Base-by-base conservation (phyloP, 2,113 vertebrate genomes). In the Thalassoma bifasciatum region DNA sequence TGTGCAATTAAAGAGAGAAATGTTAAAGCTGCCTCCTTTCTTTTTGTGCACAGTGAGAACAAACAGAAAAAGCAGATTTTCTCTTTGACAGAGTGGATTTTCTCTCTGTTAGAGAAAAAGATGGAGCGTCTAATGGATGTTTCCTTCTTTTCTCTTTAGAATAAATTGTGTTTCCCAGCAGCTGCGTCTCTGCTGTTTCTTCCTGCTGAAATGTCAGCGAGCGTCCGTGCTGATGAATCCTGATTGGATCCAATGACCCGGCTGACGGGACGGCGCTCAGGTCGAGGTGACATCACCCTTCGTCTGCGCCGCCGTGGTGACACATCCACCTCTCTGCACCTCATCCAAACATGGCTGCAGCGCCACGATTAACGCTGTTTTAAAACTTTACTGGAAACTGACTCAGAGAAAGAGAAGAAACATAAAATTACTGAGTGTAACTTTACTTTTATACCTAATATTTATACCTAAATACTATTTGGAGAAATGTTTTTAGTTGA, bases 191-290 rank as follows among this genome's bases (percentile, higher is more conserved):
- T n/a, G 30, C 1, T 52, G 46, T 61, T 7, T 37, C 40, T 19
- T 44, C 24, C 2, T 9, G 61, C 52, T 38, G 24, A 77, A 77
- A 73, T 68, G 74, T 82, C 73, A 63, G 42, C 1, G 50, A 34
- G 68, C 22, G 1, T 26, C 58, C 58, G 30, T 3, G 52, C 67
- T 26, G 63, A 76, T 69, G 75, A 79, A 61, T 82, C 68, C 56
- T 69, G 80, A 83, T 83, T 52, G 58, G 0, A 6, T 73, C 59
- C 60, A 17, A 8, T 11, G 77, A 74, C 72, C 65, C 49, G 0
- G 34, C 71, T 62, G 62, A 37, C 57, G 13, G 51, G 75, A 23
- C 61, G 0, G 40, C 24, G 1, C 30, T 16, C 0, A 44, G 79
- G 76, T 76, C 53, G 12, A 0, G 2, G 21, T 62, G 76, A 74